Evolutionary conservation across 2,797 vertebrate species (phyloP).

Genomic region (Pagetopsis macropterus): DNA sequence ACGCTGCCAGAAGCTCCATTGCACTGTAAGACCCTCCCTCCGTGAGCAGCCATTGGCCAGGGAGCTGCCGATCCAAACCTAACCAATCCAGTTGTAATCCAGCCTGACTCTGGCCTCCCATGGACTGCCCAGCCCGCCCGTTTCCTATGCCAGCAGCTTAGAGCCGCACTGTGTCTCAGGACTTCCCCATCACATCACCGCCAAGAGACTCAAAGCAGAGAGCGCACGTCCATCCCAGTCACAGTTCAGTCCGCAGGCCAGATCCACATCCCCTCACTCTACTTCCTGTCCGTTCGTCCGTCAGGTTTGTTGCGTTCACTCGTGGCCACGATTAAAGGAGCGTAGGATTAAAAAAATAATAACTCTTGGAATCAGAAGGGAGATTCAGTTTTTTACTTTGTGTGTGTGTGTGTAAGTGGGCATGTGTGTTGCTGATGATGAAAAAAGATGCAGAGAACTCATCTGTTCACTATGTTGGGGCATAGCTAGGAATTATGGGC

Average conservation of each 20-base stretch:
- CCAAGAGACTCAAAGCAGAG: constrained; percentile 78
- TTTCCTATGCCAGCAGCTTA: constrained; percentile 89
- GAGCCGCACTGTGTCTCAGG: constrained; percentile 90
- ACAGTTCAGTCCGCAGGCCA: constrained; percentile 72
- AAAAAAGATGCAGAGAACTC: constrained; percentile 41
- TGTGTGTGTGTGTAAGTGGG: constrained; percentile 36
- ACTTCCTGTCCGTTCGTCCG: constrained; percentile 30
- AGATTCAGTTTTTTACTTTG: constrained; percentile 37
- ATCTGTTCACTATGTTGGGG: constrained; percentile 54
- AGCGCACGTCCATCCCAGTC: constrained; percentile 66
- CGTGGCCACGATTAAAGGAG: constrained; percentile 33
- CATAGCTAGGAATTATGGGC: constrained; percentile 34
- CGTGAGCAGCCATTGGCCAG: constrained; percentile 79
- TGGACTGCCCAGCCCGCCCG: constrained; percentile 79
- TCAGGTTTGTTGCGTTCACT: constrained; percentile 55
- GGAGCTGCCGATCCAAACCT: constrained; percentile 80
- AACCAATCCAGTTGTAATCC: constrained; percentile 84
- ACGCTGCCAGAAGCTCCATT: constrained; percentile 84
- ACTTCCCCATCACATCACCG: constrained; percentile 81
- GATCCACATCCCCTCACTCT: constrained; percentile 58
- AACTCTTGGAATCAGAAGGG: constrained; percentile 49
- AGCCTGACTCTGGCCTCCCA: constrained; percentile 86
- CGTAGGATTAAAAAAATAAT: constrained; percentile 41
- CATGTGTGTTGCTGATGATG: constrained; percentile 44
- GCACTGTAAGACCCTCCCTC: constrained; percentile 83